A percentile compares a stretch with the other conserved stretches of the same genome.
These are phyloP conservation scores for Labrus mixtus DNA, from an alignment of 2,113 vertebrate species.

Conservation along the genomic window DNA sequence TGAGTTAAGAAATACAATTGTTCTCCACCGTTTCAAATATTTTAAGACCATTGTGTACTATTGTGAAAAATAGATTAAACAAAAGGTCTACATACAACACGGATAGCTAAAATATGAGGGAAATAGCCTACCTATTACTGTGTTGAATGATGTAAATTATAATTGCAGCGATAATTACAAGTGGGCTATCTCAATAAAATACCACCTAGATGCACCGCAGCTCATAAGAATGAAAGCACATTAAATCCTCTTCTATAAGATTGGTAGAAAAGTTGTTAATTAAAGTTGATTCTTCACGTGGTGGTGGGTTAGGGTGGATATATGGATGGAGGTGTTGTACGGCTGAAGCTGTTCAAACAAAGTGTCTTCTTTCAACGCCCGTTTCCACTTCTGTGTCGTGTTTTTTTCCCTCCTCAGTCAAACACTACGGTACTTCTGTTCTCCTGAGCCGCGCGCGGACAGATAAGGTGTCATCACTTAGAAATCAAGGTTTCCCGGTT, in stretches of 20 bases:
- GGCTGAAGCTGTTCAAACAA: slow-evolving; percentile 74
- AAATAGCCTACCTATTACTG: no score
- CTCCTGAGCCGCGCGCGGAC: slow-evolving; percentile 45
- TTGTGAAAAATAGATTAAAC: no score
- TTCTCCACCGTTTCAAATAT: no score
- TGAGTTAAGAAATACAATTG: no score
- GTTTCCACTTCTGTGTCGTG: slow-evolving; percentile 59
- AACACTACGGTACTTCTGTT: slow-evolving; percentile 65
- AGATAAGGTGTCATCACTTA: slow-evolving; percentile 70
- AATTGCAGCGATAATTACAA: neutral
- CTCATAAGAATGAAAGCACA: neutral
- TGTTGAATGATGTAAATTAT: neutral
- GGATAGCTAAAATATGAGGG: no score
- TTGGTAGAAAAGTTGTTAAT: neutral
- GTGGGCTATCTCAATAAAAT: neutral
- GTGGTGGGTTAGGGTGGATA: neutral
- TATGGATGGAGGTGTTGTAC: slow-evolving; percentile 23
- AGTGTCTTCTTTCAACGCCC: slow-evolving; percentile 78
- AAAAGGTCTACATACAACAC: no score
- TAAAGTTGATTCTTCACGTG: neutral
- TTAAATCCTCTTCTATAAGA: neutral
- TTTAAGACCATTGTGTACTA: no score
- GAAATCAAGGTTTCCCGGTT: slow-evolving; percentile 54
- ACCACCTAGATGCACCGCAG: neutral
- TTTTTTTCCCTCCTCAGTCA: slow-evolving; percentile 17